Evolutionary conservation across 2,797 vertebrate genomes (phyloP).

Genomic region (Cirrhinus mrigala): DNA sequence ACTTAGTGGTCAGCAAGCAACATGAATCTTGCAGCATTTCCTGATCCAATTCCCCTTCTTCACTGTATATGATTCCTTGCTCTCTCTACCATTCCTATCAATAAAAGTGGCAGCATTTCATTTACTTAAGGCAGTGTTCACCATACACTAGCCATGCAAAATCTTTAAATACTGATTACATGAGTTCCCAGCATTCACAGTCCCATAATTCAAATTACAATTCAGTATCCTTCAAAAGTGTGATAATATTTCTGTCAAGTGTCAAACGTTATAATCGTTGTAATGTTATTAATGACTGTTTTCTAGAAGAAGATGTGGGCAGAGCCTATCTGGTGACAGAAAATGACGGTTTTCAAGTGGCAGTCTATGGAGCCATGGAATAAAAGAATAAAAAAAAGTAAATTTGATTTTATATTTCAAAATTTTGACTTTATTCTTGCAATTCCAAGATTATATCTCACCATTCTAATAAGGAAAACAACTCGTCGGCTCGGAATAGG

Average conservation of each 20-base stretch:
- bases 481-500: no score
- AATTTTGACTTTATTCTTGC: no score
- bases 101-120: not conserved
- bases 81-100: not conserved
- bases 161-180: not conserved
- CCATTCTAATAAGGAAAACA: no score
- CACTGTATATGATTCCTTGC: not conserved
- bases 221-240: slow-evolving; percentile 50
- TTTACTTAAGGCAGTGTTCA: slow-evolving; percentile 2
- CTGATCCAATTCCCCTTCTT: not conserved
- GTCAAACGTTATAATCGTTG: slow-evolving; percentile 42
- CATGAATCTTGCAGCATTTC: slow-evolving; percentile 5
- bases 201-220: slow-evolving; percentile 49
- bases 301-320: slow-evolving; percentile 35
- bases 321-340: no score
- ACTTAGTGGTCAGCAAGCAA: not conserved
- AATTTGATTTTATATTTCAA: no score
- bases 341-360: no score
- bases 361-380: no score
- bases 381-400: no score
- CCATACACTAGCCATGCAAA: not conserved
- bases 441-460: no score
- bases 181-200: not conserved
- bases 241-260: slow-evolving; percentile 45
- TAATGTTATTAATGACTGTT: slow-evolving; percentile 1